Evolutionary conservation across 2,888 invertebrate genomes (phyloP).

Genomic region (Aromia moschata): DNA sequence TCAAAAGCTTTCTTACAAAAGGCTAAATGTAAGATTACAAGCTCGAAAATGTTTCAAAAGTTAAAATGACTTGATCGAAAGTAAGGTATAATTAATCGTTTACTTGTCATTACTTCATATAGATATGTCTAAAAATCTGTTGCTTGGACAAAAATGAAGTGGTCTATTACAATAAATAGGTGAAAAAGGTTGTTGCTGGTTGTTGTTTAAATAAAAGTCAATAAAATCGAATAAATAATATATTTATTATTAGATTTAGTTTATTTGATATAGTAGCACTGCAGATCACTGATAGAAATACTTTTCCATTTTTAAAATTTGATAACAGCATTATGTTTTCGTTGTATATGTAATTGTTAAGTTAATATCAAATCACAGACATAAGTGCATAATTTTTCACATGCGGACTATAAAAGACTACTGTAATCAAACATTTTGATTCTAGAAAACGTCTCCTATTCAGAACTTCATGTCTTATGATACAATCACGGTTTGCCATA

Average conservation of each 20-base stretch:
- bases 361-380: slow-evolving; percentile 14
- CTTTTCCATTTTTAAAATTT: slow-evolving; percentile 35
- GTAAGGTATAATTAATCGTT: too few species aligned
- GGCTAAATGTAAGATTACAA: too few species aligned
- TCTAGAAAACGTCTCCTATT: neutral
- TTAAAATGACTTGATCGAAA: too few species aligned
- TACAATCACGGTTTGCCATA: too few species aligned
- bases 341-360: slow-evolving; percentile 16
- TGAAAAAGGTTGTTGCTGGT: too few species aligned
- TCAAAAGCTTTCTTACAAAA: too few species aligned
- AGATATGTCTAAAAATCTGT: too few species aligned
- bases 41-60: too few species aligned
- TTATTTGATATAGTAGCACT: slow-evolving; percentile 57
- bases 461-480: neutral
- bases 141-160: too few species aligned
- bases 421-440: neutral
- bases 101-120: too few species aligned
- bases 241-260: slow-evolving; percentile 59
- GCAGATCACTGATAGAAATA: slow-evolving; percentile 53
- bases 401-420: neutral
- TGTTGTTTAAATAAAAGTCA: slow-evolving; percentile 38
- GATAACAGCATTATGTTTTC: slow-evolving; percentile 39
- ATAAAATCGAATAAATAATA: slow-evolving; percentile 58
- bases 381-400: slow-evolving; percentile 10
- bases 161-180: too few species aligned